A percentile compares a stretch with the other conserved stretches of the same genome.
Conservation (phyloP, 2,797 vertebrate genomes). For the Sylvia borin region DNA sequence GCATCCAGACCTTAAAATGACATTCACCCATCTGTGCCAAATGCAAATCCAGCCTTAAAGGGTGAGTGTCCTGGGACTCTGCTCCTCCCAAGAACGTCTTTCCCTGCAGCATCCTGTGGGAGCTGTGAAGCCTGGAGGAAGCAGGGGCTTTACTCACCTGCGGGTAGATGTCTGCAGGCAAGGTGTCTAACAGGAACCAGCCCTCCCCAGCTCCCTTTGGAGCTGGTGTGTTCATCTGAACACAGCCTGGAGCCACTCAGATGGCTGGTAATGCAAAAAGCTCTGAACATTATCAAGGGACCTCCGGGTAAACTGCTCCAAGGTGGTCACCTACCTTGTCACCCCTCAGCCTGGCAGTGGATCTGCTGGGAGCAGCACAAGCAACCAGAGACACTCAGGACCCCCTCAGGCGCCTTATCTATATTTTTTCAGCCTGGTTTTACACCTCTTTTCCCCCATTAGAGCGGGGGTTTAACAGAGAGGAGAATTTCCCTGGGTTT, state of each 20-base stretch:
- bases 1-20: not conserved
- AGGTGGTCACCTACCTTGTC: not conserved
- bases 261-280: not conserved
- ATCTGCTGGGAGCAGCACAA: not conserved
- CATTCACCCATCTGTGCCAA: not conserved
- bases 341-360: not conserved
- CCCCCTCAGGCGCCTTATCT: not conserved
- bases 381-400: not conserved
- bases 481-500: not conserved
- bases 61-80: not conserved
- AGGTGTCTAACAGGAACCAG: not conserved
- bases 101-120: not conserved
- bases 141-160: not conserved
- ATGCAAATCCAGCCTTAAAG: not conserved
- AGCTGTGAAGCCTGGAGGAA: not conserved
- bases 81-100: not conserved
- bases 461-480: accelerated
- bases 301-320: not conserved
- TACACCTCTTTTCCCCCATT: accelerated
- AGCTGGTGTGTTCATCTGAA: not conserved
- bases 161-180: not conserved
- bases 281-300: not conserved
- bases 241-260: not conserved
- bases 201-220: not conserved
- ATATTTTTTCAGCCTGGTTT: not conserved